Evolutionary conservation across 37 sponge, comb jelly and placozoan species (phyloP).

Genomic region (Tethya wilhelma): DNA sequence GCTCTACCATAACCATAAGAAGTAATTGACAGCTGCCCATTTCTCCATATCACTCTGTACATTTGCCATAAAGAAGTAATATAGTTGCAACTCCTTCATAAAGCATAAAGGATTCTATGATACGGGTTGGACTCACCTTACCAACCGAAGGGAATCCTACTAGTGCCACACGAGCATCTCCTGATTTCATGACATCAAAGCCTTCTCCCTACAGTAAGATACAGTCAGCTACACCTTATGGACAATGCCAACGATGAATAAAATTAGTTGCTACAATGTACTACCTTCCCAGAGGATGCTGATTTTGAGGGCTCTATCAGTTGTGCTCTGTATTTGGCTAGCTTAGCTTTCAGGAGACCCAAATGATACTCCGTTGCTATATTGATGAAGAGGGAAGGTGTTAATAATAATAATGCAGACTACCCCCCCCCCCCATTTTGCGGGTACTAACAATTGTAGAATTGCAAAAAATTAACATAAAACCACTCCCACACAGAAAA

Average conservation of each 20-base stretch:
- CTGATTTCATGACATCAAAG: conserved; percentile 99
- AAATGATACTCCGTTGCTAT: conserved; percentile 99
- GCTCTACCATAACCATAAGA: background rate
- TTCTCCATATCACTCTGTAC: no score
- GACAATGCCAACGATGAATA: background rate
- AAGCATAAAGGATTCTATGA: background rate
- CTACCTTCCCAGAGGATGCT: conserved; percentile 68
- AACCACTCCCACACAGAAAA: no score
- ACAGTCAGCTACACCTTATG: background rate
- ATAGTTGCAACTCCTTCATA: background rate
- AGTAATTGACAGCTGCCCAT: no score
- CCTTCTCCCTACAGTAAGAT: conserved; percentile 88
- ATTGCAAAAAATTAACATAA: no score
- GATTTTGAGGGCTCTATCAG: conserved; percentile 82
- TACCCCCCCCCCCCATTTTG: no score
- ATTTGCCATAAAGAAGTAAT: background rate
- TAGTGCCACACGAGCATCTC: conserved; percentile 98
- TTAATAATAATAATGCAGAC: background rate
- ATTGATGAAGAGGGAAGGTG: background rate
- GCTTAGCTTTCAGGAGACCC: conserved; percentile 97
- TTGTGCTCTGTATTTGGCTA: conserved; percentile 97
- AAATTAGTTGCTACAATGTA: background rate
- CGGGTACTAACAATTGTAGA: no score
- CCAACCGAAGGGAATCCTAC: conserved; percentile 99
- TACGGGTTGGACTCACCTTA: conserved; percentile 63